Evolutionary conservation across 35 echinoderm and acorn worm species (phyloP).

Genomic region (Lytechinus pictus): DNA sequence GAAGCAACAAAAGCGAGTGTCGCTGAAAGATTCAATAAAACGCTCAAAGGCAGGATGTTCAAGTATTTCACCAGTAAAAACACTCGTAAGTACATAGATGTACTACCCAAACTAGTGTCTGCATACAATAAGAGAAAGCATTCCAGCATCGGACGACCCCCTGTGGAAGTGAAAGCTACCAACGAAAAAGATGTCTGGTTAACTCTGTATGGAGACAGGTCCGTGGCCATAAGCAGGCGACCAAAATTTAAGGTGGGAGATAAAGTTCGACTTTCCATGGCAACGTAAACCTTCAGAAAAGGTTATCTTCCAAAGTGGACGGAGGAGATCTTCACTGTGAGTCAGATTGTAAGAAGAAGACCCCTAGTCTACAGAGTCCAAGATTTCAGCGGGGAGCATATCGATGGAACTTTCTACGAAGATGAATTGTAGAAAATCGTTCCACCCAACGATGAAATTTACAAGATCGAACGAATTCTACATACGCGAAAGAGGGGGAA

Average conservation of each 20-base stretch:
- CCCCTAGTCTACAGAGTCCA: conserved; percentile 14
- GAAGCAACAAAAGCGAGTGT: conserved; percentile 75
- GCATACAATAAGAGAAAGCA: conserved; percentile 64
- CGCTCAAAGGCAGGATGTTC: conserved; percentile 70
- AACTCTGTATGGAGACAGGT: conserved; percentile 46
- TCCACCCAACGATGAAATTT: neutral
- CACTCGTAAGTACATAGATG: conserved; percentile 59
- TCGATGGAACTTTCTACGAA: conserved; percentile 48
- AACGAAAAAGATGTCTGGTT: conserved; percentile 73
- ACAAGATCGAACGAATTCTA: neutral
- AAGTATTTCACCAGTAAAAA: conserved; percentile 78
- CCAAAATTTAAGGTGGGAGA: conserved; percentile 69
- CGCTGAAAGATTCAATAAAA: conserved; percentile 81
- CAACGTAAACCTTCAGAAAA: conserved; percentile 65
- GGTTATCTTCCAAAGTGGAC: conserved; percentile 83
- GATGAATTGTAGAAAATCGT: conserved; percentile 40
- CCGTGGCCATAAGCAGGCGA: neutral
- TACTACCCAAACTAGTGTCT: conserved; percentile 14
- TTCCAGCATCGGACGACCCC: conserved; percentile 66
- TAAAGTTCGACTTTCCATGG: conserved; percentile 56
- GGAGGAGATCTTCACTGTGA: conserved; percentile 66
- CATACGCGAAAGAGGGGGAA: neutral
- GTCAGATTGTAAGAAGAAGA: neutral
- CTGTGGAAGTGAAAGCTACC: conserved; percentile 28
- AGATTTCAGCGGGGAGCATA: conserved; percentile 44